Evolutionary conservation across 2,888 invertebrate genomes (phyloP).

Genomic region (Smittia aterrima): DNA sequence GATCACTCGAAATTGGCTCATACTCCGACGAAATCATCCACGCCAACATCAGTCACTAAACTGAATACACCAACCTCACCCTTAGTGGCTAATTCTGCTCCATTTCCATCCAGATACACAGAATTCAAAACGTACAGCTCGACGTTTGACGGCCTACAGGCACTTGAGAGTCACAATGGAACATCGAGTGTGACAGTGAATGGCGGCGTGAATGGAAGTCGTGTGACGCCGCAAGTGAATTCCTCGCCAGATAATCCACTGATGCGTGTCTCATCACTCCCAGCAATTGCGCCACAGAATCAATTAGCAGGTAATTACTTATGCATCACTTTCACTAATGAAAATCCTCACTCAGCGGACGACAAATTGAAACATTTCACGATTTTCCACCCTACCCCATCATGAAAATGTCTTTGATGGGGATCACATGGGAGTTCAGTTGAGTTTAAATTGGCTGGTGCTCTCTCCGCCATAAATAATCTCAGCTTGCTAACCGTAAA

Average conservation of each 20-base stretch:
- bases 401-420: too few species aligned
- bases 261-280: slow-evolving; percentile 44
- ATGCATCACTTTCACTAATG: slow-evolving; percentile 34
- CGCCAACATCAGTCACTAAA: slow-evolving; percentile 33
- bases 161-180: slow-evolving; percentile 40
- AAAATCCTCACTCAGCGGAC: background rate
- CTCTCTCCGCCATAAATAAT: background rate
- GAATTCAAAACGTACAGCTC: slow-evolving; percentile 44
- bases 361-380: slow-evolving; percentile 24
- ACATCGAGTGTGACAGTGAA: slow-evolving; percentile 40
- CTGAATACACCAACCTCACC: slow-evolving; percentile 37
- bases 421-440: too few species aligned
- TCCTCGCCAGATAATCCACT: slow-evolving; percentile 42
- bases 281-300: slow-evolving; percentile 43
- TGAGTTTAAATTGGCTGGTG: too few species aligned
- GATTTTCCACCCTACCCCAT: background rate
- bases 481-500: background rate
- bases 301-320: slow-evolving; percentile 36
- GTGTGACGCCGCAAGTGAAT: slow-evolving; percentile 30
- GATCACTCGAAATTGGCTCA: slow-evolving; percentile 43
- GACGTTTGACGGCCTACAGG: slow-evolving; percentile 43
- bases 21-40: slow-evolving; percentile 10
- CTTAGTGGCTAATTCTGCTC: slow-evolving; percentile 24
- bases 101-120: slow-evolving; percentile 43
- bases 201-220: slow-evolving; percentile 11